These are phyloP conservation scores for Mesochorus sp. DNA, from an alignment of 2,888 invertebrate genomes.

Conservation along the genomic window DNA sequence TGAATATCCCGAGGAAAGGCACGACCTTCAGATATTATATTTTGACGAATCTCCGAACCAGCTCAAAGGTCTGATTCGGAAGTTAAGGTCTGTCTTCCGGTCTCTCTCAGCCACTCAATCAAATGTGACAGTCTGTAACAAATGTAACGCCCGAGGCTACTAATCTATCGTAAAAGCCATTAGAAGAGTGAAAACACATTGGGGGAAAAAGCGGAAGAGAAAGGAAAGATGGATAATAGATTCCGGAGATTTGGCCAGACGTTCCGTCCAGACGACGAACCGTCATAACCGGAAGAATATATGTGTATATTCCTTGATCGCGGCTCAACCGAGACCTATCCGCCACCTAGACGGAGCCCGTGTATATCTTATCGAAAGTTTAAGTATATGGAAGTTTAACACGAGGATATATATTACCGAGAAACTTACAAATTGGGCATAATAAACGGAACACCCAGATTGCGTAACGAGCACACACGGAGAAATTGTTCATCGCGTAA, in stretches of 20 bases:
- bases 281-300: slow-evolving; percentile 23
- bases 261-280: slow-evolving; percentile 23
- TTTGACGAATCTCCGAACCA: background rate
- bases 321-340: slow-evolving; percentile 11
- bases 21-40: background rate
- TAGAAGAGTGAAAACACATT: background rate
- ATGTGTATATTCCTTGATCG: slow-evolving; percentile 24
- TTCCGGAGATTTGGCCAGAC: slow-evolving; percentile 23
- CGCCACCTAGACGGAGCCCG: background rate
- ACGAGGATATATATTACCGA: slow-evolving; percentile 11
- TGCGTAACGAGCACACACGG: slow-evolving; percentile 48
- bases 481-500: slow-evolving; percentile 57
- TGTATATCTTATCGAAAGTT: slow-evolving; percentile 22
- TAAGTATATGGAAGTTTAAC: slow-evolving; percentile 16
- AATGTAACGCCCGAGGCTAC: slow-evolving; percentile 8
- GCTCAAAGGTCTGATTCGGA: background rate
- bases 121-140: too few species aligned
- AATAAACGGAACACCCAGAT: slow-evolving; percentile 37
- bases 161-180: background rate
- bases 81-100: background rate
- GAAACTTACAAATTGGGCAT: slow-evolving; percentile 39
- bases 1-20: background rate
- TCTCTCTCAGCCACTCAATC: too few species aligned
- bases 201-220: slow-evolving; percentile 40
- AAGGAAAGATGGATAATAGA: slow-evolving; percentile 39